These are phyloP conservation scores for Hirundichthys speculiger DNA, from an alignment of 2,113 vertebrate genomes.

Conservation along the genomic window DNA sequence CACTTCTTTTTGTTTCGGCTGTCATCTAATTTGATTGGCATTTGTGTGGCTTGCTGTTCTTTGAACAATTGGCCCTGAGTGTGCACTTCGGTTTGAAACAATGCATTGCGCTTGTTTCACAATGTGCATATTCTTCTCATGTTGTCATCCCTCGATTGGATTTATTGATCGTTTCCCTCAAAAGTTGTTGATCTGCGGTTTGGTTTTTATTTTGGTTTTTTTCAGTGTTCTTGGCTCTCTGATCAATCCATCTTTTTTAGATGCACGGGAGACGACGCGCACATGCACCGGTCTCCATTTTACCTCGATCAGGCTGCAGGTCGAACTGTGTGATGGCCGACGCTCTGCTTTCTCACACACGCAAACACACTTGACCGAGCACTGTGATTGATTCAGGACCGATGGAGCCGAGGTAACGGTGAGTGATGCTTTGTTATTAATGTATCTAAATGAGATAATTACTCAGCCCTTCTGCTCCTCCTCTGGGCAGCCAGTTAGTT, in stretches of 20 bases:
- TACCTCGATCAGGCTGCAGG: slow-evolving; percentile 53
- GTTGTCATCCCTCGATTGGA: slow-evolving; percentile 42
- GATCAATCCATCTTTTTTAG: slow-evolving; percentile 32
- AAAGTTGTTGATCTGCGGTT: slow-evolving; percentile 54
- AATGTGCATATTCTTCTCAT: slow-evolving; percentile 44
- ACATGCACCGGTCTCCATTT: slow-evolving; percentile 64
- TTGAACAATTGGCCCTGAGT: slow-evolving; percentile 55
- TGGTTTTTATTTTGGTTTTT: slow-evolving; percentile 6
- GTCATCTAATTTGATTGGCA: slow-evolving; percentile 72
- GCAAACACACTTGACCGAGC: slow-evolving; percentile 12
- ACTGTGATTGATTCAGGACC: slow-evolving; percentile 53
- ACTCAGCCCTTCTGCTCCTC: slow-evolving; percentile 69
- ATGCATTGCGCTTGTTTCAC: slow-evolving; percentile 24
- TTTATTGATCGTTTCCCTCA: slow-evolving; percentile 61
- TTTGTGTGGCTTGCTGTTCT: slow-evolving; percentile 60
- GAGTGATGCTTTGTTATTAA: slow-evolving; percentile 69
- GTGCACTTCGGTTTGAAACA: slow-evolving; percentile 47
- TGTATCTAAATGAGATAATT: slow-evolving; percentile 76
- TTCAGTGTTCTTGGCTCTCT: neutral
- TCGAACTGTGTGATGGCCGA: slow-evolving; percentile 69
- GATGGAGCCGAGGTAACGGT: slow-evolving; percentile 44
- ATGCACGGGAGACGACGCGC: slow-evolving; percentile 17
- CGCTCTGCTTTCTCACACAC: slow-evolving; percentile 30
- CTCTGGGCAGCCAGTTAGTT: slow-evolving; percentile 69
- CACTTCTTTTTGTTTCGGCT: slow-evolving; percentile 71